Conservation (phyloP, 2,888 invertebrate species). For the Limnephilus lunatus region DNA sequence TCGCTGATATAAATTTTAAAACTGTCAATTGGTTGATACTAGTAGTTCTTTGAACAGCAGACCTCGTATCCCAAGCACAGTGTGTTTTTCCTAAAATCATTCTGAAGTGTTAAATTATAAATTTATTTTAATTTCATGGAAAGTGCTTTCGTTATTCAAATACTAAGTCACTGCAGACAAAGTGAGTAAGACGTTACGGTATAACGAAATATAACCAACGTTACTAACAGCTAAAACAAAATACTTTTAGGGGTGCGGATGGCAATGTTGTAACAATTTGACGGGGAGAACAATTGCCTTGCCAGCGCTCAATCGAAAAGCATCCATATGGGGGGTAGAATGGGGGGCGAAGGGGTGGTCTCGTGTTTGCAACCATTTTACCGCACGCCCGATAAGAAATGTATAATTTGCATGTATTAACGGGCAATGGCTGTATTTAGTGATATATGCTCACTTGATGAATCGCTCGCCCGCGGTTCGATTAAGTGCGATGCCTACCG, state of each 20-base stretch:
- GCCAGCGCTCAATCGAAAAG: conserved; percentile 31
- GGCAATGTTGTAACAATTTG: neutral
- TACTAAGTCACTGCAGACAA: neutral
- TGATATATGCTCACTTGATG: conserved; percentile 62
- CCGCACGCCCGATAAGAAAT: conserved; percentile 61
- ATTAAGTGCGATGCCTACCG: conserved; percentile 30
- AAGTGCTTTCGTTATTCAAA: neutral
- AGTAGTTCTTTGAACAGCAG: no score
- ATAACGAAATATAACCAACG: neutral
- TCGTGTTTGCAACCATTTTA: conserved; percentile 56
- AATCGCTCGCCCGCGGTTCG: conserved; percentile 58
- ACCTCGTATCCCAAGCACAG: no score
- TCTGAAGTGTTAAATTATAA: neutral
- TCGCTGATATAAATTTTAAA: no score
- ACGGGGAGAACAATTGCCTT: conserved; percentile 49
- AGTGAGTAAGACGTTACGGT: neutral
- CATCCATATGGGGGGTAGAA: neutral
- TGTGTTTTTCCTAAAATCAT: neutral
- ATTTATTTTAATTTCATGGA: neutral
- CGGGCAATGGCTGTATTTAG: conserved; percentile 65
- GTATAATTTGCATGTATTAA: conserved; percentile 66
- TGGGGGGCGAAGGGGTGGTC: conserved; percentile 15
- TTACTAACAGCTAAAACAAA: neutral
- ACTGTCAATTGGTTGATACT: no score
- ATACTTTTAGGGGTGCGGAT: conserved; percentile 10